phyloP scores from a whole-genome alignment of 2,797 vertebrate genomes.

The Peromyscus attwateri region DNA sequence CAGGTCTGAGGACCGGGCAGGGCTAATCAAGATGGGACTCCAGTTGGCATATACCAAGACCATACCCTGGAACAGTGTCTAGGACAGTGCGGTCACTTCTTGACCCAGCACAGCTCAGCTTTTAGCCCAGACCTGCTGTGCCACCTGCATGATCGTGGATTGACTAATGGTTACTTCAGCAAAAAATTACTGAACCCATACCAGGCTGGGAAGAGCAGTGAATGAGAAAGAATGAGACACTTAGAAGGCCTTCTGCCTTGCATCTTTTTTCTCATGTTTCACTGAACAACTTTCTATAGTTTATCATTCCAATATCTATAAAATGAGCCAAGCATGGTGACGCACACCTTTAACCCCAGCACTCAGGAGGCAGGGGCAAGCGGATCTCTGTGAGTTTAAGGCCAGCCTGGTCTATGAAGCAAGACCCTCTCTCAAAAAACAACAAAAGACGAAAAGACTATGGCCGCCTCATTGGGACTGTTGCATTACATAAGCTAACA shows the following conservation, averaged over 20 bases:
- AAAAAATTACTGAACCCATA: slow-evolving; percentile 31
- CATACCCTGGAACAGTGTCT: neutral
- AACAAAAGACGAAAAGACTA: neutral
- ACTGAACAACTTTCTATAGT: slow-evolving; percentile 19
- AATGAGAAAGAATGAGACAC: neutral
- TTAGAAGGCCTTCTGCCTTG: neutral
- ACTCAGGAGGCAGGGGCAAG: neutral
- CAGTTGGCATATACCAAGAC: neutral
- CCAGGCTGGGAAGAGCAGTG: neutral
- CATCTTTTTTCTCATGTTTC: neutral
- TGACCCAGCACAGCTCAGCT: neutral
- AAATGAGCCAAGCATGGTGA: neutral
- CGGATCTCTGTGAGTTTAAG: neutral
- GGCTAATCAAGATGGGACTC: neutral
- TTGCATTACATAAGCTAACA: neutral
- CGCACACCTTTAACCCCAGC: neutral
- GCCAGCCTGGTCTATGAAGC: neutral
- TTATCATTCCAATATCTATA: slow-evolving; percentile 9
- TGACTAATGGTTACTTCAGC: slow-evolving; percentile 15
- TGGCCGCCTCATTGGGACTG: neutral
- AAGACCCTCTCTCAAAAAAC: neutral
- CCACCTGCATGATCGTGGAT: neutral
- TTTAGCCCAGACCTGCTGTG: neutral
- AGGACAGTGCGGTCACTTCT: neutral
- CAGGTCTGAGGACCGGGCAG: neutral